Percentiles rank a stretch among this genome's conserved stretches.
Conservation (phyloP, 1,140 invertebrate genomes). For the Andrena cerasifolii region DNA sequence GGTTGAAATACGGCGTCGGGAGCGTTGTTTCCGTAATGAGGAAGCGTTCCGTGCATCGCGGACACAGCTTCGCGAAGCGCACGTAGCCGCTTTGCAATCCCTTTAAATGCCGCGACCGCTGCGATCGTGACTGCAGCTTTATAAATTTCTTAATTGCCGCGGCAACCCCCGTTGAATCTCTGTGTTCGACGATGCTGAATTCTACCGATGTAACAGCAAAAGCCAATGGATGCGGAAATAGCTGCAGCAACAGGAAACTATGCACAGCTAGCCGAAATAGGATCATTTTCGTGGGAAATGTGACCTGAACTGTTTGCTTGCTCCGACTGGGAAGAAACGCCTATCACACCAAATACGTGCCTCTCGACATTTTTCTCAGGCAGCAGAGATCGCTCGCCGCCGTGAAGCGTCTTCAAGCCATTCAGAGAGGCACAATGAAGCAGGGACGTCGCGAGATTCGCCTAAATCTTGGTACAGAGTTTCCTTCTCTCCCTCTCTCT, state of each 20-base stretch:
- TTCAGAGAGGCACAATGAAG: background rate
- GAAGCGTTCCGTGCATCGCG: background rate
- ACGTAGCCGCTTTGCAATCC: slow-evolving; percentile 2
- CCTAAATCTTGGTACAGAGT: slow-evolving; percentile 17
- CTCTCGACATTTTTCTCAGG: background rate
- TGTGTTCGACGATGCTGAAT: background rate
- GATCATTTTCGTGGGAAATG: too few relatives aligned
- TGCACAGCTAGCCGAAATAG: too few relatives aligned
- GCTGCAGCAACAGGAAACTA: too few relatives aligned
- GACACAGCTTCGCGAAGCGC: background rate
- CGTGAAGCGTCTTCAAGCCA: background rate
- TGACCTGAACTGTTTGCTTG: too few relatives aligned
- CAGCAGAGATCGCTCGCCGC: background rate
- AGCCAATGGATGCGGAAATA: too few relatives aligned
- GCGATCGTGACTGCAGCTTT: slow-evolving; percentile 9
- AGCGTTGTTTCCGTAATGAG: slow-evolving; percentile 42
- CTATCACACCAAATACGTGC: background rate
- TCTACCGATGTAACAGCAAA: too few relatives aligned
- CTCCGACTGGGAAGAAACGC: too few relatives aligned
- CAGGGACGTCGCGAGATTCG: background rate
- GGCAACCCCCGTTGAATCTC: background rate
- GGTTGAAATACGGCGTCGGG: slow-evolving; percentile 22
- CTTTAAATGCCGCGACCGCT: slow-evolving; percentile 15
- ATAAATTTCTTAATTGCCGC: slow-evolving; percentile 1
- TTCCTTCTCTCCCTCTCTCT: background rate